Percentiles rank a stretch among this genome's conserved stretches.
Evolutionary conservation across 2,888 invertebrate species (phyloP).

Genomic region (Diarsia brunnea): DNA sequence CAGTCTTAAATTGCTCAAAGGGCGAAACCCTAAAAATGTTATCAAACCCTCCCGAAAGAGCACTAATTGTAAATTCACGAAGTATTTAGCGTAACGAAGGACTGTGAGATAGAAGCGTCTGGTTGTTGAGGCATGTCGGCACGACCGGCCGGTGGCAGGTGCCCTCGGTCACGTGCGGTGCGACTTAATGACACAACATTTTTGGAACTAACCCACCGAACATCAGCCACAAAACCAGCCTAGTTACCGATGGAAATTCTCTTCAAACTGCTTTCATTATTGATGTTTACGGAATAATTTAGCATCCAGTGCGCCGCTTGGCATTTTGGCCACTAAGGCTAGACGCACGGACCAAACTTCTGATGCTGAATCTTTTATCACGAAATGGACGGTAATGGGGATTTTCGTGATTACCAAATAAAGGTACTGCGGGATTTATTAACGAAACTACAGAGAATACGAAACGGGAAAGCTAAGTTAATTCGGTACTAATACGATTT

Average conservation of each 20-base stretch:
- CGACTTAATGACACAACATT: conserved; percentile 76
- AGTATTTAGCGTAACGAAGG: conserved; percentile 60
- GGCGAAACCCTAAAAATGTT: background rate
- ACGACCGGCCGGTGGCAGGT: conserved; percentile 79
- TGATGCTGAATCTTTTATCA: conserved; percentile 64
- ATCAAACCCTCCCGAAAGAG: conserved; percentile 20
- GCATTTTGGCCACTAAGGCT: conserved; percentile 65
- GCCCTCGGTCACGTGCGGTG: conserved; percentile 81
- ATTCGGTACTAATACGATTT: conserved; percentile 14
- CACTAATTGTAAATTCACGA: conserved; percentile 43
- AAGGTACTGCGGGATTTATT: conserved; percentile 53
- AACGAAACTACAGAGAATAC: conserved; percentile 52
- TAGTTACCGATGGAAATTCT: conserved; percentile 66
- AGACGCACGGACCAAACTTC: conserved; percentile 60
- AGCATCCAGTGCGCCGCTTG: conserved; percentile 54
- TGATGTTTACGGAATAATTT: conserved; percentile 66
- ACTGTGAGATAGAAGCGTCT: conserved; percentile 64
- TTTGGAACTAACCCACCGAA: conserved; percentile 70
- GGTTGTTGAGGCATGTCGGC: conserved; percentile 77
- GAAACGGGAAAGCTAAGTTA: conserved; percentile 30
- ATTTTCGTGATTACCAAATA: conserved; percentile 64
- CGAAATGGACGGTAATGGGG: conserved; percentile 63
- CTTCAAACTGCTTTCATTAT: conserved; percentile 64
- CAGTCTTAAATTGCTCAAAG: background rate
- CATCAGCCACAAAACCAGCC: conserved; percentile 69